phyloP scores from a whole-genome alignment of 2,797 vertebrate genomes.

The Rhincodon typus region DNA sequence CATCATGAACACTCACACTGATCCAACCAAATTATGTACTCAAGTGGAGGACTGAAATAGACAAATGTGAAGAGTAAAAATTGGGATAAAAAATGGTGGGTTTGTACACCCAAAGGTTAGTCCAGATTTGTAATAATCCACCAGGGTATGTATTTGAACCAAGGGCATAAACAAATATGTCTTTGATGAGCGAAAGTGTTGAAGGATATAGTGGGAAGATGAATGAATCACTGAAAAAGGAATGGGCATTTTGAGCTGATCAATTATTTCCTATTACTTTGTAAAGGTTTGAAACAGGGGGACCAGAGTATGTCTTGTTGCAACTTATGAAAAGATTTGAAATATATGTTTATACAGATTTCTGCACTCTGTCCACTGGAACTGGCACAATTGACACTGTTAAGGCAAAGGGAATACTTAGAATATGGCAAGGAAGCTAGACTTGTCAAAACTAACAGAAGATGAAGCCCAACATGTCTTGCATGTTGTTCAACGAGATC shows the following conservation, averaged over 20 bases:
- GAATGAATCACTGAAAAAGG: neutral
- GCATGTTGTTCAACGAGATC: slow-evolving; percentile 87
- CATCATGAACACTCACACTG: neutral
- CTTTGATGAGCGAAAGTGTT: neutral
- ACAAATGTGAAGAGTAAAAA: neutral
- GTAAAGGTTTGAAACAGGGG: neutral
- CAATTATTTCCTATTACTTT: neutral
- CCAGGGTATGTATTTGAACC: neutral
- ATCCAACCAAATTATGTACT: neutral
- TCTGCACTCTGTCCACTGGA: neutral
- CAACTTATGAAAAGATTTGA: neutral
- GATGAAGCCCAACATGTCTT: slow-evolving; percentile 87
- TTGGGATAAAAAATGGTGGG: neutral
- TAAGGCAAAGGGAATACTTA: neutral
- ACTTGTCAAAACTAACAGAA: slow-evolving; percentile 79
- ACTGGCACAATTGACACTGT: neutral
- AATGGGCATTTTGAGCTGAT: neutral
- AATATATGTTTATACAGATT: neutral
- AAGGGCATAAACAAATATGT: neutral
- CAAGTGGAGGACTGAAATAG: neutral
- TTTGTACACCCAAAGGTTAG: neutral
- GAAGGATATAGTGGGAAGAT: neutral
- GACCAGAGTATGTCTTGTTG: neutral
- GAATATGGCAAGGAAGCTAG: slow-evolving; percentile 79
- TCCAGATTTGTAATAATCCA: neutral